A percentile compares a stretch with the other conserved stretches of the same genome.
These are phyloP conservation scores for Triplophysa siluroides DNA, from an alignment of 2,113 vertebrate species.

Conservation along the genomic window DNA sequence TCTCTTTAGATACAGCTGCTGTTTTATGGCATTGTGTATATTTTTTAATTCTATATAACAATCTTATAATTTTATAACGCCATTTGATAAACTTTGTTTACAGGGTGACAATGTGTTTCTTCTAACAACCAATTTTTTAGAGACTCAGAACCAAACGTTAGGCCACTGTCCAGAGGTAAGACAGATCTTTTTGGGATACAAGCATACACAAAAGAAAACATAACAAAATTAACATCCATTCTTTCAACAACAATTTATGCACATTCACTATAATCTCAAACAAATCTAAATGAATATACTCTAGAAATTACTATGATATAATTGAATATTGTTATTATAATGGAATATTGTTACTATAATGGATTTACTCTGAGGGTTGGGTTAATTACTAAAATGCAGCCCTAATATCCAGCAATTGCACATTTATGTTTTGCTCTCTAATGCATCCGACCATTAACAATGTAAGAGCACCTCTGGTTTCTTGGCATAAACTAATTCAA, in stretches of 20 bases:
- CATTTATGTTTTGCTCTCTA: background rate
- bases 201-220: background rate
- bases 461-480: background rate
- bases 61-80: too few relatives aligned
- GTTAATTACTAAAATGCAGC: too few relatives aligned
- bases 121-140: slow-evolving; percentile 85
- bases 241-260: background rate
- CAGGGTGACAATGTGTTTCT: slow-evolving; percentile 88
- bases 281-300: background rate
- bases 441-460: background rate
- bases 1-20: too few relatives aligned
- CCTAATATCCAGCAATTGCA: background rate
- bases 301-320: too few relatives aligned
- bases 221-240: background rate
- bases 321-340: too few relatives aligned
- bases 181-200: background rate
- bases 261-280: background rate
- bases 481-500: background rate
- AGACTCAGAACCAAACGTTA: slow-evolving; percentile 86
- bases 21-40: too few relatives aligned
- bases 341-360: too few relatives aligned
- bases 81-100: background rate
- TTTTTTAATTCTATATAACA: too few relatives aligned
- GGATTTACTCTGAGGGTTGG: too few relatives aligned
- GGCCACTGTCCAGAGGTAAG: slow-evolving; percentile 86